Evolutionary conservation across 2,113 vertebrate genomes (phyloP), one percentile per base, ranked within the genome.

Genomic region (Bostrychus sinensis): DNA sequence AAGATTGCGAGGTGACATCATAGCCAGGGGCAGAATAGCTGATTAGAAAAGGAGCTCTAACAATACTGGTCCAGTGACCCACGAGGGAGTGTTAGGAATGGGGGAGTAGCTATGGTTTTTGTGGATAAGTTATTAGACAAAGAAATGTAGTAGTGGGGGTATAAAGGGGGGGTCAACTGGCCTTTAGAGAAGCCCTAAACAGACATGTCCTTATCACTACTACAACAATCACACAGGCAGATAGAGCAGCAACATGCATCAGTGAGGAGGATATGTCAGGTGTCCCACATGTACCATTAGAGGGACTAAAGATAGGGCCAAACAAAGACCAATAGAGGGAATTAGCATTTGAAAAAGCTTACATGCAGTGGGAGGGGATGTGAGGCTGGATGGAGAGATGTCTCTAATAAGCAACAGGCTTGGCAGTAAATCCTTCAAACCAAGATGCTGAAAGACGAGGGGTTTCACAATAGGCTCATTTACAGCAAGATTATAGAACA

Each of bases 271-370:
- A 63, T 72, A 62, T 75, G 72, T 84, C 78, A 84, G 84, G 64
- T 77, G 77, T 5, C 26, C 39, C 67, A 7, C 75, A 70, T 79
- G 81, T 78, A 72, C 67, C 13, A 59, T 80, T 76, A 9, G 37
- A 80, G 43, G 56, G 41, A 56, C 65, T 69, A 30, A 75, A 83
- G 81, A 90, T 86, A 88, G 71, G 71, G 34, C 42, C 50, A 61
- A 19, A 90, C 85, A 89, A 89, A 88, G 81, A 78, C 48, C 59
- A 48, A 28, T 3, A 25, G 53, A 28, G 11, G 22, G 0, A 0
- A 89, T 87, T 88, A 79, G 73, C 88, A 91, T 90, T n/a, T 84
- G 80, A 92, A 92, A 86, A 72, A 62, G 70, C 58, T 75, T 25
- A 69, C 56, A 78, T 46, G 77, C 70, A 77, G 76, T 63, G 62